Evolutionary conservation across 2,113 vertebrate species (phyloP).

Genomic region (Poeciliopsis prolifica): DNA sequence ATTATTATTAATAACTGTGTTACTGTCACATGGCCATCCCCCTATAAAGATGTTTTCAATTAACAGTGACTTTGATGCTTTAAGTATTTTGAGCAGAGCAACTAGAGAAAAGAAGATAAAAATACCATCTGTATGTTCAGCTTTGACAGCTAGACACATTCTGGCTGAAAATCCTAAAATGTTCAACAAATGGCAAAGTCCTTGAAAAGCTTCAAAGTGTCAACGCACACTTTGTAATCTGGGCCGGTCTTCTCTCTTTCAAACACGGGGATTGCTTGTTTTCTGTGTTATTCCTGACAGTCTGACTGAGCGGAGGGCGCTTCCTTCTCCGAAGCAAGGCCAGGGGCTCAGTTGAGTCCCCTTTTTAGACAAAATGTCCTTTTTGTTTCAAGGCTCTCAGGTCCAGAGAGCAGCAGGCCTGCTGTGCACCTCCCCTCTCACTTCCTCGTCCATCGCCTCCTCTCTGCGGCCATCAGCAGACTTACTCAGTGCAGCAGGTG

Average conservation of each 20-base stretch:
- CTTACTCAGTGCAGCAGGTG: conserved; percentile 56
- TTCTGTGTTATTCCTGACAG: conserved; percentile 64
- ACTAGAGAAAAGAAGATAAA: not conserved
- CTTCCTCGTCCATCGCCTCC: conserved; percentile 49
- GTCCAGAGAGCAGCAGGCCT: conserved; percentile 61
- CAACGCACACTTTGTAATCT: conserved; percentile 47
- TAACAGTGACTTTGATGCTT: not conserved
- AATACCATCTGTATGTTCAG: not conserved
- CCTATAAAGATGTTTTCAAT: too few species aligned
- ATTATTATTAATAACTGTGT: too few species aligned
- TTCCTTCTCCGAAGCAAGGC: conserved; percentile 53
- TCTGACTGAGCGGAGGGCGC: conserved; percentile 50
- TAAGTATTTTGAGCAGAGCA: conserved; percentile 2
- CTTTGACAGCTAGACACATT: conserved; percentile 9
- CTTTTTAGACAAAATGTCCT: conserved; percentile 39
- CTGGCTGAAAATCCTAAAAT: conserved; percentile 18
- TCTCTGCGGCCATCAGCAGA: conserved; percentile 37
- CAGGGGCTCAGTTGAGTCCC: conserved; percentile 47
- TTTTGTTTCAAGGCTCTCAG: conserved; percentile 62
- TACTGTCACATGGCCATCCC: too few species aligned
- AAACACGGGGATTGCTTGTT: conserved; percentile 41
- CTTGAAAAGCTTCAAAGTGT: conserved; percentile 42
- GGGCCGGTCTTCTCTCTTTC: conserved; percentile 43
- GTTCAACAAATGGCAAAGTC: conserved; percentile 47
- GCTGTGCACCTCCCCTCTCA: conserved; percentile 49